Percentiles rank a stretch among this genome's conserved stretches.
These are phyloP conservation scores for Tethya wilhelma DNA, from an alignment of 37 sponge, comb jelly and placozoan species.

Conservation along the genomic window DNA sequence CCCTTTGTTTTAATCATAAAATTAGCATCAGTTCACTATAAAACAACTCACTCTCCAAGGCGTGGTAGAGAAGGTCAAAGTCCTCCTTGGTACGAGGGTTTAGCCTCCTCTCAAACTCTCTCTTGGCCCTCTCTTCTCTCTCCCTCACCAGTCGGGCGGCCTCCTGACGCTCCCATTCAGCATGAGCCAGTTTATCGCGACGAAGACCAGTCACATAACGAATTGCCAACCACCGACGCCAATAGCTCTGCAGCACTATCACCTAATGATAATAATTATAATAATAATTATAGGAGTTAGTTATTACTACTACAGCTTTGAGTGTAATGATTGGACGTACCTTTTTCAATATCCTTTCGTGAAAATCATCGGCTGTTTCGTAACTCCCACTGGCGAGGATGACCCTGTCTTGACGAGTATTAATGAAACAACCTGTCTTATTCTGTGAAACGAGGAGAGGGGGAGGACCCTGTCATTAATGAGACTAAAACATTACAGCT, in stretches of 20 bases:
- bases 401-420: constrained; percentile 49
- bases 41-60: constrained; percentile 88
- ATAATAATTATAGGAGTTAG: not conserved
- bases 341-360: constrained; percentile 63
- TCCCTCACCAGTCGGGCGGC: constrained; percentile 57
- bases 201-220: constrained; percentile 72
- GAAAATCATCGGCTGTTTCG: constrained; percentile 86
- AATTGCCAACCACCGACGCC: constrained; percentile 82
- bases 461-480: not conserved
- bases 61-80: constrained; percentile 92
- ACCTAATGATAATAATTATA: constrained; percentile 46
- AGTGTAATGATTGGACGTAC: constrained; percentile 29
- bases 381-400: constrained; percentile 61
- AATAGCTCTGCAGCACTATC: constrained; percentile 81
- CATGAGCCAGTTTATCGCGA: constrained; percentile 39
- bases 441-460: constrained; percentile 46
- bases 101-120: constrained; percentile 87
- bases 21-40: too few species aligned
- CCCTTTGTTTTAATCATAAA: too few species aligned
- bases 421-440: constrained; percentile 79
- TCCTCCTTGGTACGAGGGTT: constrained; percentile 91
- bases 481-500: not conserved
- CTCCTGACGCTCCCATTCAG: constrained; percentile 75
- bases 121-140: constrained; percentile 67
- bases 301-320: not conserved